Percentiles rank a stretch among this genome's conserved stretches.
Conservation (phyloP, 2,113 vertebrate genomes). For the Muscicapa adusta region DNA sequence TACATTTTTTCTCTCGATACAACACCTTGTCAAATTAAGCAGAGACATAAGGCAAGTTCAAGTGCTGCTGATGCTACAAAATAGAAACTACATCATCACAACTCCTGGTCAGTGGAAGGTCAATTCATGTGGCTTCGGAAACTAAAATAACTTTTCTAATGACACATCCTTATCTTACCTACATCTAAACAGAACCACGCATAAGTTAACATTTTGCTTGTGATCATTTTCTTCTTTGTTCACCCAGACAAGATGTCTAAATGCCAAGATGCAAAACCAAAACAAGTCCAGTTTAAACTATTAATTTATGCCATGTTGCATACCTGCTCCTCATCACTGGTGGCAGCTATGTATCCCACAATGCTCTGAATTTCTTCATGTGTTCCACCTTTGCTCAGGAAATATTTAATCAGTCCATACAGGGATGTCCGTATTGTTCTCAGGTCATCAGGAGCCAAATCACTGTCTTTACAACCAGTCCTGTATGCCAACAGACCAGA, state of each 20-base stretch:
- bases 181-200: background rate
- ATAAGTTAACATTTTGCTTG: background rate
- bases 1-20: background rate
- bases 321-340: constrained; percentile 93
- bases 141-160: background rate
- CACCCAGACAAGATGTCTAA: background rate
- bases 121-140: background rate
- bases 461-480: constrained; percentile 72
- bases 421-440: constrained; percentile 88
- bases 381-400: constrained; percentile 91
- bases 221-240: background rate
- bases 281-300: background rate
- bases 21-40: background rate
- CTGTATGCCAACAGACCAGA: constrained; percentile 41
- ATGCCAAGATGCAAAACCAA: background rate
- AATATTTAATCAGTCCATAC: constrained; percentile 91
- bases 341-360: constrained; percentile 90
- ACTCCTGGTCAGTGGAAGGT: background rate
- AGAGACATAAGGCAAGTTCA: background rate
- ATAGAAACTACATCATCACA: background rate
- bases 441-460: constrained; percentile 86
- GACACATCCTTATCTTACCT: background rate
- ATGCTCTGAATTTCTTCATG: constrained; percentile 95
- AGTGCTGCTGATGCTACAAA: background rate
- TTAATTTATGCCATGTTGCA: background rate